Conservation (phyloP, 2,888 invertebrate genomes). For the Synergus japonicus region DNA sequence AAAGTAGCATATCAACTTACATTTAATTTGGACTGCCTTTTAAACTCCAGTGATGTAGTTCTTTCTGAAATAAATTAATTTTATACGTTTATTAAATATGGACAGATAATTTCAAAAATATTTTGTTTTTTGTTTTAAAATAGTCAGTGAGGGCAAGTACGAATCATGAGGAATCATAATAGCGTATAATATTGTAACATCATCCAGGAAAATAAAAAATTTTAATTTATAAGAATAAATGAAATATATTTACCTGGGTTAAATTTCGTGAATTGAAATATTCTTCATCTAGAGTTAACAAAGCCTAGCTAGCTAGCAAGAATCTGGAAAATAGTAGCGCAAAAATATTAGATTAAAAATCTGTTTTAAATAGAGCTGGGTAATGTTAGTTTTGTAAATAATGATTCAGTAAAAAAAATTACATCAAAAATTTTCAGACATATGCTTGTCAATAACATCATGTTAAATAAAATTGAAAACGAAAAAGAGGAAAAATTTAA, state of each 20-base stretch:
- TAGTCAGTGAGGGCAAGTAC: slow-evolving; percentile 40
- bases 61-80: not conserved
- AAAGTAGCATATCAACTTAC: not conserved
- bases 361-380: not conserved
- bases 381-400: not conserved
- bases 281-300: not conserved
- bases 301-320: too few species aligned
- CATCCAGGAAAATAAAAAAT: not conserved
- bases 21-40: not conserved
- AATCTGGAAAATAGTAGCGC: too few species aligned
- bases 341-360: not conserved
- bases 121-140: not conserved
- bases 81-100: not conserved
- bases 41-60: not conserved
- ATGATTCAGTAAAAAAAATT: not conserved
- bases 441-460: too few species aligned
- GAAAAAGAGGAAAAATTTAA: too few species aligned
- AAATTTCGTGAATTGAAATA: not conserved
- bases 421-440: too few species aligned
- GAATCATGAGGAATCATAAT: slow-evolving; percentile 32
- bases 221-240: not conserved
- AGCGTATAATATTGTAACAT: slow-evolving; percentile 38
- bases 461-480: too few species aligned
- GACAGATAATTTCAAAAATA: not conserved
- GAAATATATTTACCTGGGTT: not conserved